Evolutionary conservation across 2,797 vertebrate genomes (phyloP).

Genomic region (Sarcoramphus papa): DNA sequence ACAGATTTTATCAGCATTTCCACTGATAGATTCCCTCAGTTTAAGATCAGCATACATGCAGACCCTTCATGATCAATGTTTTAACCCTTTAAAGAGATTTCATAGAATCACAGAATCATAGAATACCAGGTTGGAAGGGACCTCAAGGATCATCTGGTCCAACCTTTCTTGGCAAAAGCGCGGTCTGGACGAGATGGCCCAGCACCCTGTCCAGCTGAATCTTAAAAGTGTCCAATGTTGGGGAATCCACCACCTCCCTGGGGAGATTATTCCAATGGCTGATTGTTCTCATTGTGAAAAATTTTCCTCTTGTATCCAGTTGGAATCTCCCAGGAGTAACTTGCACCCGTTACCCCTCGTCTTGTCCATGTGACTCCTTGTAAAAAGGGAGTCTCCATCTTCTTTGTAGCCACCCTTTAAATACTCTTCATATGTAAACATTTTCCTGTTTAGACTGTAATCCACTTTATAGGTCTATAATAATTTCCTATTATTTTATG

Average conservation of each 20-base stretch:
- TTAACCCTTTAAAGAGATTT: not conserved
- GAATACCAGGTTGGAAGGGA: not conserved
- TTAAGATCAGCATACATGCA: not conserved
- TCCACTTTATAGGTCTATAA: not conserved
- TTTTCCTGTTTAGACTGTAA: not conserved
- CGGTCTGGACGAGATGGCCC: not conserved
- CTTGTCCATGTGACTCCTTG: accelerated
- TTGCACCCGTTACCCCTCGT: not conserved
- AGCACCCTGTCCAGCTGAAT: not conserved
- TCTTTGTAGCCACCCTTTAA: not conserved
- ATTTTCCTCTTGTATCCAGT: not conserved
- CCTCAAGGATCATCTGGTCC: not conserved
- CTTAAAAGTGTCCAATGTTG: not conserved
- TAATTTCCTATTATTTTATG: not conserved
- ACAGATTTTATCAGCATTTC: not conserved
- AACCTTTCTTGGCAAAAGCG: not conserved
- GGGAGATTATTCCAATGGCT: not conserved
- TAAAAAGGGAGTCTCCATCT: not conserved
- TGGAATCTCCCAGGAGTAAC: not conserved
- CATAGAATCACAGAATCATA: not conserved
- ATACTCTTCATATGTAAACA: not conserved
- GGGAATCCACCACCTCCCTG: not conserved
- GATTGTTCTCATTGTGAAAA: not conserved
- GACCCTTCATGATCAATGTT: not conserved
- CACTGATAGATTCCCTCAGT: not conserved